Evolutionary conservation across 2,113 vertebrate species (phyloP).

Genomic region (Siniperca chuatsi): DNA sequence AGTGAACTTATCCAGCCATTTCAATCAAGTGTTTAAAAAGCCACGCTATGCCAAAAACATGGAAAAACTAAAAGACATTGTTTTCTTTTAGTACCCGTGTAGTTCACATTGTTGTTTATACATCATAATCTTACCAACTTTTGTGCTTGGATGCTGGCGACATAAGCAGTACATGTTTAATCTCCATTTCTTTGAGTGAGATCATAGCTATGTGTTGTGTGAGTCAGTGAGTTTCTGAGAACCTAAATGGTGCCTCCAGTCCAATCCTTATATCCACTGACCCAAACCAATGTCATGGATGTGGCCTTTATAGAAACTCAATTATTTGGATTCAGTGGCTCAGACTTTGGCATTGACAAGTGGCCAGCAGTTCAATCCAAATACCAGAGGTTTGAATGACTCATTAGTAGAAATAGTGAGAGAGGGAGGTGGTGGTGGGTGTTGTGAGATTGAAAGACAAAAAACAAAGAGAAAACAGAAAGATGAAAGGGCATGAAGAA

Average conservation of each 20-base stretch:
- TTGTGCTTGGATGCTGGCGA: neutral
- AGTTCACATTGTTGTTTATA: constrained; percentile 4
- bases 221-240: constrained; percentile 46
- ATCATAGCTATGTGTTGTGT: constrained; percentile 30
- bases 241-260: constrained; percentile 35
- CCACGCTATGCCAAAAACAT: neutral
- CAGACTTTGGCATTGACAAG: constrained; percentile 61
- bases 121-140: neutral
- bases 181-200: constrained; percentile 37
- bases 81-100: neutral
- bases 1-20: neutral
- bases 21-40: neutral
- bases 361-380: constrained; percentile 59
- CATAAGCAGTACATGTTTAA: constrained; percentile 18
- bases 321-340: constrained; percentile 70
- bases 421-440: constrained; percentile 28
- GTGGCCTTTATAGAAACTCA: constrained; percentile 58
- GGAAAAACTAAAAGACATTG: neutral
- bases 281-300: constrained; percentile 45
- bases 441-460: constrained; percentile 11
- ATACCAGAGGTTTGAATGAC: constrained; percentile 57
- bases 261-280: constrained; percentile 50
- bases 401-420: constrained; percentile 63
- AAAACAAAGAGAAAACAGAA: neutral
- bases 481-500: constrained; percentile 31